Conservation (phyloP, 92 coral and sea anemone genomes). For the Epizoanthus rinbou region DNA sequence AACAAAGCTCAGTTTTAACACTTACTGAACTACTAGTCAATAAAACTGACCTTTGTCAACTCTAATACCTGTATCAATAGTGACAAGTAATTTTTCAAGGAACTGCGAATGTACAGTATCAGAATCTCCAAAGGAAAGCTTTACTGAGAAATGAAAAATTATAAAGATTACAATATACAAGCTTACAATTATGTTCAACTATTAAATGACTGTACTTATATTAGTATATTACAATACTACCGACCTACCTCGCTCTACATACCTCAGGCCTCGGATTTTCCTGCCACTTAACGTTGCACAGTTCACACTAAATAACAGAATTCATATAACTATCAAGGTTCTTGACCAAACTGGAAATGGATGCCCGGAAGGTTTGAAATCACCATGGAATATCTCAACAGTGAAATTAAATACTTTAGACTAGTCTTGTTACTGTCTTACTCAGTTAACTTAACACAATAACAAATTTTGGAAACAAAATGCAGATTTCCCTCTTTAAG, state of each 20-base stretch:
- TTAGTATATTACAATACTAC: background rate
- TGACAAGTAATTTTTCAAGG: no score
- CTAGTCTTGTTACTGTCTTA: no score
- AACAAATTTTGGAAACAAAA: no score
- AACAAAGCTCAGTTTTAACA: background rate
- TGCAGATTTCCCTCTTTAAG: no score
- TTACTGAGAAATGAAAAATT: background rate
- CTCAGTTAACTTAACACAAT: no score
- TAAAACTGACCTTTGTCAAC: background rate
- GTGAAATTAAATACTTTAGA: background rate
- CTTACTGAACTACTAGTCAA: background rate
- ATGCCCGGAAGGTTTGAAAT: background rate
- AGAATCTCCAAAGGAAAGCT: slow-evolving; percentile 4
- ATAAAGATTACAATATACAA: no score
- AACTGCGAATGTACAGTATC: background rate
- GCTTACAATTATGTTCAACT: background rate
- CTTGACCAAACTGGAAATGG: background rate
- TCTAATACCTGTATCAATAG: background rate
- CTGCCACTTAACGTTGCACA: slow-evolving; percentile 22
- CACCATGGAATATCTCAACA: background rate
- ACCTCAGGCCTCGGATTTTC: slow-evolving; percentile 27
- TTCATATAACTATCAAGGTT: slow-evolving; percentile 38
- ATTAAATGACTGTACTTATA: background rate
- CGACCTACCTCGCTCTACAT: slow-evolving; percentile 44
- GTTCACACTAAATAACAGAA: slow-evolving; percentile 42